A percentile compares a stretch with the other conserved stretches of the same genome.
phyloP scores from a whole-genome alignment of 2,888 invertebrate species.

The Drosophila planitibia region DNA sequence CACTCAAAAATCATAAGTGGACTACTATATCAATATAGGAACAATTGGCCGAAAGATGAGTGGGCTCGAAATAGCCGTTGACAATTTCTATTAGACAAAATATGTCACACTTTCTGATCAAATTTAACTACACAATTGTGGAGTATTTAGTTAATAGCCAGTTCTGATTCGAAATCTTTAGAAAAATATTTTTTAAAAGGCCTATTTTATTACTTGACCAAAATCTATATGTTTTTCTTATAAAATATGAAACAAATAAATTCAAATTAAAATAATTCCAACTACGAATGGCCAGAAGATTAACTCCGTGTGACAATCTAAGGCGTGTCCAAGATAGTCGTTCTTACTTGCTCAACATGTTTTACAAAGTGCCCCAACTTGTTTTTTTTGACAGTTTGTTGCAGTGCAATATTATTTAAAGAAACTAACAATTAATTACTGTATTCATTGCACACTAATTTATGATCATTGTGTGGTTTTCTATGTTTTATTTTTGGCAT shows the following conservation, averaged over 20 bases:
- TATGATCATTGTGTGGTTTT: background rate
- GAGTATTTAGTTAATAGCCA: background rate
- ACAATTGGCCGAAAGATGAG: background rate
- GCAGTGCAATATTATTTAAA: background rate
- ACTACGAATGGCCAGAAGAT: background rate
- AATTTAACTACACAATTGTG: background rate
- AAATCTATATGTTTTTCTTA: too few relatives aligned
- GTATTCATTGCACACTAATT: background rate
- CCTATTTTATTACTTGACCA: too few relatives aligned
- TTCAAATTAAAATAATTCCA: background rate
- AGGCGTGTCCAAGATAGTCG: background rate
- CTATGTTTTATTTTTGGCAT: background rate
- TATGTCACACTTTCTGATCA: accelerated
- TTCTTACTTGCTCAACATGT: background rate
- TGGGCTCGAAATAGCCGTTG: background rate
- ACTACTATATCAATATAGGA: background rate
- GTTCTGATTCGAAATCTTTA: background rate
- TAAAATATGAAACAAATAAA: too few relatives aligned
- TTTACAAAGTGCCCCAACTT: too few relatives aligned
- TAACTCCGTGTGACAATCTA: background rate
- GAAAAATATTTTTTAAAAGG: background rate
- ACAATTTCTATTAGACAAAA: background rate
- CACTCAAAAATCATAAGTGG: background rate
- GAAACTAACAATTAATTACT: background rate
- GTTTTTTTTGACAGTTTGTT: background rate